A percentile compares a stretch with the other conserved stretches of the same genome.
Conservation (phyloP, 2,888 invertebrate genomes). For the Epinotia ramella region DNA sequence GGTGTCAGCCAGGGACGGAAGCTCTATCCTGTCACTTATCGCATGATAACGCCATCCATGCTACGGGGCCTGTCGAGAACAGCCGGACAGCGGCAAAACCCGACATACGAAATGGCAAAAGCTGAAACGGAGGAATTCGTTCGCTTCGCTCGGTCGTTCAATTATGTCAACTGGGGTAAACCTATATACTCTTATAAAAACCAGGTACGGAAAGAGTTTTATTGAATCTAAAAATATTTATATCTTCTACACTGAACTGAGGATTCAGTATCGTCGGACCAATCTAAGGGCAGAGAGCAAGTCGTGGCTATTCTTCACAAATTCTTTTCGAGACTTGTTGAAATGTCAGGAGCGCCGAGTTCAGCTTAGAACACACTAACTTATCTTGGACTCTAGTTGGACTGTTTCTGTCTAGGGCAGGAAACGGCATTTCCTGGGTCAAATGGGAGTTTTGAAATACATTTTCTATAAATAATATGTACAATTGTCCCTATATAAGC, state of each 20-base stretch:
- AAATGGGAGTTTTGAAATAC: not conserved
- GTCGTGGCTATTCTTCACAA: slow-evolving; percentile 62
- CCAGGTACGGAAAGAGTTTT: not conserved
- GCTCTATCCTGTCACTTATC: too few species aligned
- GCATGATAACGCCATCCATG: too few species aligned
- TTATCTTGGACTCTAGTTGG: slow-evolving; percentile 35
- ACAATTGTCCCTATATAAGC: not conserved
- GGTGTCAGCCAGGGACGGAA: too few species aligned
- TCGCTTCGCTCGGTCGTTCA: too few species aligned
- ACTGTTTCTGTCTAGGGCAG: slow-evolving; percentile 12
- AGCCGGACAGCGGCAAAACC: too few species aligned
- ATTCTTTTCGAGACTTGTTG: slow-evolving; percentile 48
- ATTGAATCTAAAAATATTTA: slow-evolving; percentile 42
- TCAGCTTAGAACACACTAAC: slow-evolving; percentile 39
- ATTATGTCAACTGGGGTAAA: too few species aligned
- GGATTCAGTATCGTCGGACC: slow-evolving; percentile 46
- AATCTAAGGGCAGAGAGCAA: slow-evolving; percentile 53
- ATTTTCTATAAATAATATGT: too few species aligned
- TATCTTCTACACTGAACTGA: slow-evolving; percentile 34
- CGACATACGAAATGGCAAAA: too few species aligned
- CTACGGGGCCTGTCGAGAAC: too few species aligned
- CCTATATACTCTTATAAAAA: not conserved
- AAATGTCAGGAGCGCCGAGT: slow-evolving; percentile 49
- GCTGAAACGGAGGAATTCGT: too few species aligned
- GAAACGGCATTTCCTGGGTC: not conserved